Evolutionary conservation across 2,113 vertebrate species (phyloP).

Genomic region (Sinocyclocheilus rhinocerous): DNA sequence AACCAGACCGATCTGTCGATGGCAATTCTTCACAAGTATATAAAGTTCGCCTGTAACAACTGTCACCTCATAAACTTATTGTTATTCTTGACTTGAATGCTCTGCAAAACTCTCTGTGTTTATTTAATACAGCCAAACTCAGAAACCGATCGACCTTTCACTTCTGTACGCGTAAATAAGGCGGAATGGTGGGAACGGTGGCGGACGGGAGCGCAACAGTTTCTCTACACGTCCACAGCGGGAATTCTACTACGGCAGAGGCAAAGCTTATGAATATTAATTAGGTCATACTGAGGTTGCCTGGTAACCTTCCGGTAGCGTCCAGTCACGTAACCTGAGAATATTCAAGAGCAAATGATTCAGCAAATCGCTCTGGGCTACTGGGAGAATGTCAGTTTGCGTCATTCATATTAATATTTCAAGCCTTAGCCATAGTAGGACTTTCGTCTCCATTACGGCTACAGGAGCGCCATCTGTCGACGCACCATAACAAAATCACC

Average conservation of each 20-base stretch:
- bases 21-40: background rate
- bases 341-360: background rate
- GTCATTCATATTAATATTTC: background rate
- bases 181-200: conserved; percentile 59
- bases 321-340: background rate
- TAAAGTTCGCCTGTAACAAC: conserved; percentile 7
- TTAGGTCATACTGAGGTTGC: background rate
- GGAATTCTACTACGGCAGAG: background rate
- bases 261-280: background rate
- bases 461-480: conserved; percentile 15
- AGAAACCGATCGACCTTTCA: conserved; percentile 35
- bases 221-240: background rate
- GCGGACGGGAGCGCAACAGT: conserved; percentile 11
- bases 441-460: background rate
- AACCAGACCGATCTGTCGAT: background rate
- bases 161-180: conserved; percentile 20
- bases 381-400: background rate
- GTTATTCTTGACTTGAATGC: background rate
- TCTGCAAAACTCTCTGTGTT: background rate
- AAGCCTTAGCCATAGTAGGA: background rate
- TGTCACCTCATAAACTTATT: background rate
- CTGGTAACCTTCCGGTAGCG: background rate
- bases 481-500: background rate
- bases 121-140: background rate
- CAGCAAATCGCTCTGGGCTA: background rate